Evolutionary conservation across 2,888 invertebrate species (phyloP), one percentile per base, ranked within the genome.

Genomic region (Chelonus formosanus): DNA sequence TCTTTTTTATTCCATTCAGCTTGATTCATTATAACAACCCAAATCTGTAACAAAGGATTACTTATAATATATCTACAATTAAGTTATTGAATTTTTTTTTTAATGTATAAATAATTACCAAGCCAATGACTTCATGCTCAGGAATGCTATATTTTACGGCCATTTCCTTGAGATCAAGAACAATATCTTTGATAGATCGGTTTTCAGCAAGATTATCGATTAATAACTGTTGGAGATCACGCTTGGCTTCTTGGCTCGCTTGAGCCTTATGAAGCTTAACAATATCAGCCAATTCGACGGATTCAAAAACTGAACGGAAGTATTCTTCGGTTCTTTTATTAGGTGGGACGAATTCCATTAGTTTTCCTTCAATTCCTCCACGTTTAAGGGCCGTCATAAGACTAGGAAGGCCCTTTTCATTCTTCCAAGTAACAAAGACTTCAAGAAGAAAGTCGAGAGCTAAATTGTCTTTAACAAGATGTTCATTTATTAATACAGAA

Each of bases 1-100:
- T 98, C 98, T 84, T 98, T 98, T 86, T 98, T 98, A 86, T 97
- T 98, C 98, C 97, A 98, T 86, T 98, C 97, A 68, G 95, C 94
- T 78, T 94, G 92, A 62, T 92, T 91, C 97, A 98, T 98, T 77
- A 98, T 91, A 73, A 95, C 95, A 74, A 90, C 91, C 97, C 97
- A 98, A 78, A 97, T 90, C 95, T 95, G 67, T 0, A 74, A 71
- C 67, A 56, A 65, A 63, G 63, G 57, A 63, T 55, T 56, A 65
- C 20, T 58, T 55, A 78, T 78, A 56, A 20, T 52, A 58, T 50
- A 3, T 54, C 10, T 5, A 44, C 36, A 8, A 34, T 36, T 60
- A 4, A 7, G 2, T 3, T 7, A 34, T 43, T 2, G 48, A 34
- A 36, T 59, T 43, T 44, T 7, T 44, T 7, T 20, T 50, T 50